Percentiles rank a stretch among this genome's conserved stretches.
These are phyloP conservation scores for Cherax quadricarinatus DNA, from an alignment of 1,140 invertebrate genomes.

Conservation along the genomic window DNA sequence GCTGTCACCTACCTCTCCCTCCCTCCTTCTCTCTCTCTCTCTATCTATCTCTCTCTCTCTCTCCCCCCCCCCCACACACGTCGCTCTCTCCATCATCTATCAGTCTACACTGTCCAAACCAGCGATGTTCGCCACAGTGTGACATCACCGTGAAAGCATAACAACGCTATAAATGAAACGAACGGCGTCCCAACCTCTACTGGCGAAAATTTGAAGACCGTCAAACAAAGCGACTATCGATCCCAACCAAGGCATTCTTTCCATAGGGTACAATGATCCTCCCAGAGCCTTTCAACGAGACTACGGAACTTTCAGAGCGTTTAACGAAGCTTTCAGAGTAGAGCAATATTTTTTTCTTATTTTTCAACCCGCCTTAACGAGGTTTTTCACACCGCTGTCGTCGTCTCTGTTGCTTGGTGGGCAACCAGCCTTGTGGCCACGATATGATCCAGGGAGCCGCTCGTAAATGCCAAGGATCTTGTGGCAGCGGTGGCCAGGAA, in stretches of 20 bases:
- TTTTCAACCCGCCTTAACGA: too few species aligned
- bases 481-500: constrained; percentile 4
- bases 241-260: neutral
- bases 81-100: neutral
- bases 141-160: too few species aligned
- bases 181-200: too few species aligned
- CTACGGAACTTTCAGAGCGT: neutral
- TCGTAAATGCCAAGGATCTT: constrained; percentile 39
- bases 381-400: neutral
- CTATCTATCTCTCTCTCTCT: neutral
- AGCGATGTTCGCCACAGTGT: too few species aligned
- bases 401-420: neutral
- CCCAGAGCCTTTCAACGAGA: neutral
- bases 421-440: neutral
- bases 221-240: too few species aligned
- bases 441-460: neutral
- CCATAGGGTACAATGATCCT: neutral
- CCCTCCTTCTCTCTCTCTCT: neutral
- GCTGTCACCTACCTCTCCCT: neutral
- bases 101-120: neutral
- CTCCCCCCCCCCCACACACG: too few species aligned
- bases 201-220: too few species aligned
- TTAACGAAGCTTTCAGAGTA: neutral
- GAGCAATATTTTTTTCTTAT: too few species aligned
- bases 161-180: too few species aligned